These are phyloP conservation scores for Eupithecia centaureata DNA, from an alignment of 2,888 invertebrate species.

Conservation along the genomic window DNA sequence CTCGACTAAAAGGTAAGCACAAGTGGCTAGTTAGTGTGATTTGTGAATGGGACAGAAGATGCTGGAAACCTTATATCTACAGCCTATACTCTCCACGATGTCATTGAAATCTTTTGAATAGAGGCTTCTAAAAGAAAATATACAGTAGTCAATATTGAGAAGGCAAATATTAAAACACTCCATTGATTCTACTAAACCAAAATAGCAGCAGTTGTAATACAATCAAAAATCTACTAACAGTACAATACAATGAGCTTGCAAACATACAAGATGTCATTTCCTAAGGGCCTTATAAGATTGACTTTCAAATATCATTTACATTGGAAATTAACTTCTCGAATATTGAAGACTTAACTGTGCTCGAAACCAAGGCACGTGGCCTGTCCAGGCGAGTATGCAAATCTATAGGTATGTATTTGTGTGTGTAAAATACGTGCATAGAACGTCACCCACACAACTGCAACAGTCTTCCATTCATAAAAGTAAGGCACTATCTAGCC, in stretches of 20 bases:
- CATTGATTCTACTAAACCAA: not conserved
- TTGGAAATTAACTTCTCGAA: conserved; percentile 77
- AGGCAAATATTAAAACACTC: not conserved
- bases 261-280: conserved; percentile 57
- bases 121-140: not conserved
- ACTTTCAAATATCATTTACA: conserved; percentile 77
- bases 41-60: conserved; percentile 44
- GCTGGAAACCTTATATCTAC: conserved; percentile 9
- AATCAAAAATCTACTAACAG: conserved; percentile 11
- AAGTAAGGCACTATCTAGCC: conserved; percentile 79
- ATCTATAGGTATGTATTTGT: conserved; percentile 59
- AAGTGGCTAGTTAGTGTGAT: conserved; percentile 70
- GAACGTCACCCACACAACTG: conserved; percentile 65
- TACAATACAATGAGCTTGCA: conserved; percentile 48
- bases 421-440: conserved; percentile 46
- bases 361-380: conserved; percentile 75
- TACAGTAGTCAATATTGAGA: not conserved
- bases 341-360: conserved; percentile 79
- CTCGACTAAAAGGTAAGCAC: conserved; percentile 44
- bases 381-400: conserved; percentile 76
- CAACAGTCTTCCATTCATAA: conserved; percentile 79
- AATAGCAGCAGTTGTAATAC: not conserved
- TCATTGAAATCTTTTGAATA: not conserved
- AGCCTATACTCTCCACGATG: not conserved
- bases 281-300: conserved; percentile 62